Evolutionary conservation across 2,113 vertebrate species (phyloP).

Genomic region (Acanthochromis polyacanthus): DNA sequence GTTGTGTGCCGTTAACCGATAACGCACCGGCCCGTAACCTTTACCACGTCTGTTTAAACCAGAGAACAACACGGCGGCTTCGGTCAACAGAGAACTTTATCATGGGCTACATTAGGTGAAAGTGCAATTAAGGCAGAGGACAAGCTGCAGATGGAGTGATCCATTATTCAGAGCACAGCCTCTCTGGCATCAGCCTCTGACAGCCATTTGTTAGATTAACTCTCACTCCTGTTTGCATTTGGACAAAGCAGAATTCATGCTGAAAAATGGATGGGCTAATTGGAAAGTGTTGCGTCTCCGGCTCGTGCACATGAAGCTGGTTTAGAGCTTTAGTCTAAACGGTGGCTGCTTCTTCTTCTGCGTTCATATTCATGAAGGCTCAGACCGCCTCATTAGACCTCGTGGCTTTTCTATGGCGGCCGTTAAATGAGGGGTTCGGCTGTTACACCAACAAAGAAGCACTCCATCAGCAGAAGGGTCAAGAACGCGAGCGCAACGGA

Average conservation of each 20-base stretch:
- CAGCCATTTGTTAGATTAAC: conserved; percentile 82
- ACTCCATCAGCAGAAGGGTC: background rate
- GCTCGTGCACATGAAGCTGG: background rate
- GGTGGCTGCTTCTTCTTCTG: conserved; percentile 11
- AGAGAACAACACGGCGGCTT: conserved; percentile 46
- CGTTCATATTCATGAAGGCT: conserved; percentile 47
- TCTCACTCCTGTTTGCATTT: conserved; percentile 65
- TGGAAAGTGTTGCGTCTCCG: conserved; percentile 43
- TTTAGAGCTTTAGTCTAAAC: background rate
- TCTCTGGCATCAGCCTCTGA: conserved; percentile 61
- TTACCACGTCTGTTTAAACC: conserved; percentile 35
- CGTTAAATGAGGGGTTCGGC: background rate
- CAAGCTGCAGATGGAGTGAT: conserved; percentile 62
- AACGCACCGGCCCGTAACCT: conserved; percentile 34
- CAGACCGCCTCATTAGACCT: background rate
- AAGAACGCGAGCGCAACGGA: conserved; percentile 16
- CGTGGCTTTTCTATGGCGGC: conserved; percentile 18
- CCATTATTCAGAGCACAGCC: conserved; percentile 76
- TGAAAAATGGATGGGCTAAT: conserved; percentile 44
- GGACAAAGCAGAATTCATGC: conserved; percentile 41
- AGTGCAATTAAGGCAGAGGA: conserved; percentile 54
- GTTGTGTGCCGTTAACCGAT: background rate
- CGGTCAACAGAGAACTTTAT: conserved; percentile 61
- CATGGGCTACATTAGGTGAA: conserved; percentile 39
- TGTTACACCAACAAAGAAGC: conserved; percentile 10